Base-by-base conservation (phyloP, 2,888 invertebrate species). In the Drosophila nr. perissopoda region DNA sequence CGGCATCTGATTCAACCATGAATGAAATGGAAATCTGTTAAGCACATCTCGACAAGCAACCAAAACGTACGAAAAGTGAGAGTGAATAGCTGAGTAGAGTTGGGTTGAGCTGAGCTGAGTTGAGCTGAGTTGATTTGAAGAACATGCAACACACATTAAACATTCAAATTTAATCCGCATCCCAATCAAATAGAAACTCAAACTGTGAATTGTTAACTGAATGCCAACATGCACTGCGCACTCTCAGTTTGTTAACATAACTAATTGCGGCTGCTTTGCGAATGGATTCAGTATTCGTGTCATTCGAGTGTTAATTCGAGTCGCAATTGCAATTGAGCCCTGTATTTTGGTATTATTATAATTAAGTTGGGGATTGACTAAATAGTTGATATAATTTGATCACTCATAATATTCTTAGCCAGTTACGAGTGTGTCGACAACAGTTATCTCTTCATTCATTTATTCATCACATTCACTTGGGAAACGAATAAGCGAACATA, bases 11-110 rank as follows among this genome's bases (percentile, higher is more conserved):
- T 52, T 52, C 66, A 73, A 87, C 77, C 84, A 27, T 68, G 67
- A 89, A 89, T 82, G 85, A 85, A 85, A 85, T 87, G 77, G 75
- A 85, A 85, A 89, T 73, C 65, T 69, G 52, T 66, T 31, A 36
- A 45, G 6, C 45, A 45, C 49, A 49, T 56, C 53, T 62, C 62
- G 65, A 48, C 45, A 33, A 60, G 51, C 61, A 27, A 18, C 29
- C 40, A 40, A 66, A 78, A 63, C 64, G 54, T 51, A 61, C 53
- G 59, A 72, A 69, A 69, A 69, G 68, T 69, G 68, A 69, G 68
- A 69, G 68, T 69, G 42, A 45, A 45, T 25, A 10, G 31, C 31
- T 31, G 31, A 31, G 45, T 21, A 21, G n/a, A 42, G 11, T 11
- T n/a, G 40, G 10, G 40, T 0, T 40, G 42, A n/a, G 40, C 0